Evolutionary conservation across 2,113 vertebrate species (phyloP).

Genomic region (Willisornis vidua): DNA sequence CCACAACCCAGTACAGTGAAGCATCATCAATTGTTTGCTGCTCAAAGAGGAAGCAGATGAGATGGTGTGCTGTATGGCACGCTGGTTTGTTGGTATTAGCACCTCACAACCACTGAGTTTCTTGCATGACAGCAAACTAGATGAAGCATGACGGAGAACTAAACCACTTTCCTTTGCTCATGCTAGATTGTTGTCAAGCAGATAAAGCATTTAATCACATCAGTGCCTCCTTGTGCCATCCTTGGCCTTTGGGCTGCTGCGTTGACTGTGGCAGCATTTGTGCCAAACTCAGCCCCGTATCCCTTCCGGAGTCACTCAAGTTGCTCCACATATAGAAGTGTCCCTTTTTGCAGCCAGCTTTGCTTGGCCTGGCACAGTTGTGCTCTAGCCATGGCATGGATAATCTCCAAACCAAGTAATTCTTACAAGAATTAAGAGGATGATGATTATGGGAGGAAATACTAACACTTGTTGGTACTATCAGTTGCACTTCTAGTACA

Average conservation of each 20-base stretch:
- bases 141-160: background rate
- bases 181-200: background rate
- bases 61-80: background rate
- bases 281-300: background rate
- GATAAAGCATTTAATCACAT: background rate
- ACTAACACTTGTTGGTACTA: background rate
- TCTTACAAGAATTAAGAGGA: background rate
- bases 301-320: rapidly evolving
- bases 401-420: background rate
- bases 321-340: rapidly evolving
- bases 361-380: background rate
- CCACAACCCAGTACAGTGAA: background rate
- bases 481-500: background rate
- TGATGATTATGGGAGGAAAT: background rate
- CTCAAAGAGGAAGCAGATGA: background rate
- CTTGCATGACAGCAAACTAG: background rate
- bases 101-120: background rate
- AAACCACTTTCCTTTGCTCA: background rate
- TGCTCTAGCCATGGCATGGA: background rate
- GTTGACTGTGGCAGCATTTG: background rate
- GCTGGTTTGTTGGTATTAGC: background rate
- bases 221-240: background rate
- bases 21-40: background rate
- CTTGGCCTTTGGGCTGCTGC: background rate
- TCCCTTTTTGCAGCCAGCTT: background rate